Conservation (phyloP, 2,888 invertebrate genomes). For the Melolontha melolontha region DNA sequence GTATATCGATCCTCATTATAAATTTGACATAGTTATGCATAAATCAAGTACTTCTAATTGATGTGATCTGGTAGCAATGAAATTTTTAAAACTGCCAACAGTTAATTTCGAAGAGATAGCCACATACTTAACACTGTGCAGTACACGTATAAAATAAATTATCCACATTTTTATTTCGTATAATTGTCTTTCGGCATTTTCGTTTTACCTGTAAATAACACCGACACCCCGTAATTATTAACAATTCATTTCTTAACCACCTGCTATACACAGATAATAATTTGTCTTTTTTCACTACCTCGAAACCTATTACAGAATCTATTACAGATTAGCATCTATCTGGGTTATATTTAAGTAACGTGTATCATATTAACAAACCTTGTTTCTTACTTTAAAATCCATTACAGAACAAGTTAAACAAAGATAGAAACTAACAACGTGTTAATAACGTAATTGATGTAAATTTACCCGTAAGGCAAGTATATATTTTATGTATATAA, state of each 20-base stretch:
- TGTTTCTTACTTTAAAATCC: constrained; percentile 3
- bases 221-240: constrained; percentile 49
- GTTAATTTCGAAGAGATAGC: constrained; percentile 16
- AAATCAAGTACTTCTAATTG: too few relatives aligned
- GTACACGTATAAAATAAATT: constrained; percentile 33
- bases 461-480: constrained; percentile 31
- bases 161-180: constrained; percentile 16
- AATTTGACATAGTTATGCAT: too few relatives aligned
- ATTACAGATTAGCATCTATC: constrained; percentile 50
- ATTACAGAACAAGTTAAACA: constrained; percentile 6
- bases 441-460: background rate
- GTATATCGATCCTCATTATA: too few relatives aligned
- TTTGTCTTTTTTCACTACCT: constrained; percentile 45
- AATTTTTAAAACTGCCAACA: background rate
- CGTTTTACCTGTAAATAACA: constrained; percentile 38
- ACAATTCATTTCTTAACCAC: constrained; percentile 46
- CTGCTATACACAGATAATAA: constrained; percentile 44
- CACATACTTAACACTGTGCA: background rate
- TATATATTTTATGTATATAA: constrained; percentile 15
- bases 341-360: constrained; percentile 31
- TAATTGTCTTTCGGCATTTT: constrained; percentile 47
- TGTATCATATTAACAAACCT: background rate
- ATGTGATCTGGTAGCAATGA: too few relatives aligned
- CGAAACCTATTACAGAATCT: constrained; percentile 50
- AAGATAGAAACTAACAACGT: constrained; percentile 13